These are phyloP conservation scores for Ptychoptera albimana DNA, from an alignment of 2,888 invertebrate species.

Conservation along the genomic window DNA sequence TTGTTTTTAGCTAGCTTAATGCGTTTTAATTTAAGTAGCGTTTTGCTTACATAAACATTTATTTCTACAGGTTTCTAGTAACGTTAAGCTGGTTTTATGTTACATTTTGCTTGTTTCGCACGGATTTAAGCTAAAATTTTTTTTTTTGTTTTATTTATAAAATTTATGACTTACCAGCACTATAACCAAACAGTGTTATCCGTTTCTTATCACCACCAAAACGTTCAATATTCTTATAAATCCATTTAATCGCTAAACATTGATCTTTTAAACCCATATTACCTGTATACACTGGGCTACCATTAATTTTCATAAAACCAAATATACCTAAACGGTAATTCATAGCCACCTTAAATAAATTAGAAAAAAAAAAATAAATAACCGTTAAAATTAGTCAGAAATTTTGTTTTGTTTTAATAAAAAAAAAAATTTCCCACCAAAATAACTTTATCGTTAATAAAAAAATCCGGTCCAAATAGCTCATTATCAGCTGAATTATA, in stretches of 20 bases:
- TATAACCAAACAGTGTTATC: constrained; percentile 26
- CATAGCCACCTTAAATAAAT: constrained; percentile 21
- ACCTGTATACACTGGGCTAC: constrained; percentile 22
- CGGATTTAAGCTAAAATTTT: too few species aligned
- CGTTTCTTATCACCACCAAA: constrained; percentile 26
- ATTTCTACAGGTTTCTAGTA: too few species aligned
- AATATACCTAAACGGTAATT: constrained; percentile 28
- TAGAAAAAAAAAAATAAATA: neutral
- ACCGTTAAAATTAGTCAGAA: neutral
- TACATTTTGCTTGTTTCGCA: too few species aligned
- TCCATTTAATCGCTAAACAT: constrained; percentile 23
- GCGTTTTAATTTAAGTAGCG: too few species aligned
- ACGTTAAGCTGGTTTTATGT: too few species aligned
- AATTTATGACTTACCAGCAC: constrained; percentile 18
- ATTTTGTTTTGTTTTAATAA: too few species aligned
- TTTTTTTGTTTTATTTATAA: too few species aligned
- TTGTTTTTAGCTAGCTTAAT: too few species aligned
- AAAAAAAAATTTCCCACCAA: neutral
- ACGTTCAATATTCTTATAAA: constrained; percentile 24
- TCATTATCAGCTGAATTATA: neutral
- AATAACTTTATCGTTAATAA: constrained; percentile 3
- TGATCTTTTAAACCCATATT: constrained; percentile 31
- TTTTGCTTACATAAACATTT: too few species aligned
- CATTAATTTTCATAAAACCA: constrained; percentile 26
- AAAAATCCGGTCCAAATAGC: constrained; percentile 3